phyloP scores from a whole-genome alignment of 1,140 invertebrate species.

The Cherax destructor region DNA sequence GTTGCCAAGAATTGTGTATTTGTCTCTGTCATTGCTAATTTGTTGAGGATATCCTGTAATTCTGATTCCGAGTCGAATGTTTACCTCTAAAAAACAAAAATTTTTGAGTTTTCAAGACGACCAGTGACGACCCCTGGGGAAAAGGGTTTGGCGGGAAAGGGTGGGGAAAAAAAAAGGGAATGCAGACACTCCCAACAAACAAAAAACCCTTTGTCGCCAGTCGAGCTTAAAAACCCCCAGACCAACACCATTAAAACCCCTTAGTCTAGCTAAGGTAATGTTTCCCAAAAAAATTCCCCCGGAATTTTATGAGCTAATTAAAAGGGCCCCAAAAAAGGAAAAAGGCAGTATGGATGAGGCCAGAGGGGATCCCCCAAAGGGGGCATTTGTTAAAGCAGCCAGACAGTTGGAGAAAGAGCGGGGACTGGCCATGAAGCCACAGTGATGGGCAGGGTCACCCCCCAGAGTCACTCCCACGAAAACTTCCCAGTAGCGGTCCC shows the following conservation, averaged over 20 bases:
- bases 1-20: not conserved
- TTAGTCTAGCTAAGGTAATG: not conserved
- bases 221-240: constrained; percentile 1
- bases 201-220: constrained; percentile 17
- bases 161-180: not conserved
- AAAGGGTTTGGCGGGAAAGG: constrained; percentile 14
- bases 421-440: not conserved
- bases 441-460: not conserved
- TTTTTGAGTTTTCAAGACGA: constrained; percentile 3
- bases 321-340: not conserved
- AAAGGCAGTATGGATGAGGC: not conserved
- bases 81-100: constrained; percentile 19
- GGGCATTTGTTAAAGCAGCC: constrained; percentile 1
- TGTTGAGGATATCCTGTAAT: constrained; percentile 18
- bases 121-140: constrained; percentile 8
- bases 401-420: not conserved
- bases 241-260: not conserved
- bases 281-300: not conserved
- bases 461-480: not conserved
- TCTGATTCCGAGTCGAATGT: not conserved
- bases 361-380: not conserved
- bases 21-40: not conserved
- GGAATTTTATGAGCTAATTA: constrained; percentile 4
- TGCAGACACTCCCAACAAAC: not conserved
- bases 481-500: not conserved